Conservation (phyloP, 2,113 vertebrate genomes). For the Lethenteron camtschaticum region DNA sequence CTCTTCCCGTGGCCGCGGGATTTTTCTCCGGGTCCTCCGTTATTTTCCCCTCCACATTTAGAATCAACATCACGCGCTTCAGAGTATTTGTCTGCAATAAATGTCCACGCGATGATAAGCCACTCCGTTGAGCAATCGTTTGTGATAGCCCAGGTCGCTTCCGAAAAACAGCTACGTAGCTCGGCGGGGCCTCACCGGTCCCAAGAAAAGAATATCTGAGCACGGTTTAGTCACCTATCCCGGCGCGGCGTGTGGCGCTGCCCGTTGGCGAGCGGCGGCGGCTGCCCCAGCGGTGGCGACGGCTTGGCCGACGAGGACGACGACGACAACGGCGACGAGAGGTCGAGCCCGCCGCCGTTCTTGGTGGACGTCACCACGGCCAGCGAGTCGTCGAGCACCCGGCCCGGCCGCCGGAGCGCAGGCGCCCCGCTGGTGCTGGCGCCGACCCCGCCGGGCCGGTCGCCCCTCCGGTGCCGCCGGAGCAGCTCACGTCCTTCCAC, state of each 20-base stretch:
- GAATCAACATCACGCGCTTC: no score
- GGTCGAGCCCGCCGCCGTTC: neutral
- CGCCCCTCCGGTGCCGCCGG: neutral
- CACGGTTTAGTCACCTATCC: neutral
- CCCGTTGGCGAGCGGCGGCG: conserved; percentile 2
- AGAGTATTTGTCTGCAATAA: no score
- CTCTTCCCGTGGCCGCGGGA: no score
- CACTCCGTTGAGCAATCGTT: no score
- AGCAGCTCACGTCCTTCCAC: neutral
- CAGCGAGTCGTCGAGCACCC: neutral
- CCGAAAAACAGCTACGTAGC: no score
- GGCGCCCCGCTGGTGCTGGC: neutral
- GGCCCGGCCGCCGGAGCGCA: neutral
- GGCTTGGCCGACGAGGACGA: neutral
- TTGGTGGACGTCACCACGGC: neutral
- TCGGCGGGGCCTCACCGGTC: no score
- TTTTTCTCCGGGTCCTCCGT: no score
- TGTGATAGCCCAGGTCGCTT: no score
- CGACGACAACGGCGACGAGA: neutral
- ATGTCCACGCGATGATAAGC: no score
- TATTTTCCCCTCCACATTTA: no score
- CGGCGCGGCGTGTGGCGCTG: conserved; percentile 4
- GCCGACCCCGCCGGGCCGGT: neutral
- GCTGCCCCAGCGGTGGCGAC: conserved; percentile 4
- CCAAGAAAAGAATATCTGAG: no score